Evolutionary conservation across 2,888 invertebrate species (phyloP), one percentile per base, ranked within the genome.

Genomic region (Meiosimyza decipiens): DNA sequence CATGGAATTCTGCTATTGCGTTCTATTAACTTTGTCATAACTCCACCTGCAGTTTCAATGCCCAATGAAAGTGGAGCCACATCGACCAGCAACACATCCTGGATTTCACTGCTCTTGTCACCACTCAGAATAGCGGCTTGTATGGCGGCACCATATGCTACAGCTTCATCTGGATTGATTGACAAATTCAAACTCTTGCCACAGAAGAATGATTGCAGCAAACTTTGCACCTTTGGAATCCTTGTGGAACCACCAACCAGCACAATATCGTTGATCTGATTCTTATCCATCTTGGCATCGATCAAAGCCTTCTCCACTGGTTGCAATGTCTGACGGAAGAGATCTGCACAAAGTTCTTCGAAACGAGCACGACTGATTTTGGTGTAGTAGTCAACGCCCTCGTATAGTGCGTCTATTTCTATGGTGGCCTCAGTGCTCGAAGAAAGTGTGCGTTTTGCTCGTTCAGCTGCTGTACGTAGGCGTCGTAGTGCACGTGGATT

Each of bases 161-260:
- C 94, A 0, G 94, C 94, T 82, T 94, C 94, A 79, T 94, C 94
- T 0, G 94, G 94, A 82, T 94, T 94, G 82, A 94, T 93, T 57
- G 92, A 92, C 57, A 92, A 87, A 82, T 93, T 93, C 16, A 94
- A 86, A 57, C 90, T 88, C 86, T 93, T 94, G 11, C 90, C 93
- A 78, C 90, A 90, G 89, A 94, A 94, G 88, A 91, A 94, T 84
- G 92, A 92, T 85, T 93, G 91, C 40, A 94, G 88, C 77, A 94
- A 84, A 74, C 87, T 91, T 86, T 94, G 94, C 54, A 94, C 91
- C 84, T 94, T 94, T 0, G 94, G 94, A 71, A 94, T 94, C 74
- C 94, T 90, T 0, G 92, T 94, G 0, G 94, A 94, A 28, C 94
- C 95, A 15, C 95, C 95, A 52, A 95, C 95, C 50, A 95, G 88